Percentiles rank a stretch among this genome's conserved stretches.
Evolutionary conservation across 2,888 invertebrate genomes (phyloP).

Genomic region (Plebejus melissa): DNA sequence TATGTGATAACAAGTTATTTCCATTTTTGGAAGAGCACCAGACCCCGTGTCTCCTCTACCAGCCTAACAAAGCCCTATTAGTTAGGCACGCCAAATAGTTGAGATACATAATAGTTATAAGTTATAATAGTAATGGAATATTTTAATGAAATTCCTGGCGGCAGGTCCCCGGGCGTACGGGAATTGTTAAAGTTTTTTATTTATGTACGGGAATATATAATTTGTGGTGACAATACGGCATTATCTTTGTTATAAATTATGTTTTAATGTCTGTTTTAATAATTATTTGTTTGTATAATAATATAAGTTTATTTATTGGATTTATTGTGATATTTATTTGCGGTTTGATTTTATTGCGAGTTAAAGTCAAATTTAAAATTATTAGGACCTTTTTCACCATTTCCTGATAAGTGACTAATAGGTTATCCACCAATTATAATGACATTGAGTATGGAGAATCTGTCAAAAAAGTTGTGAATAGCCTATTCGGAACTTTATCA

Average conservation of each 20-base stretch:
- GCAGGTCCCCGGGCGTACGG: not conserved
- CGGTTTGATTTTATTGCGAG: not conserved
- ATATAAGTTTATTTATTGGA: not conserved
- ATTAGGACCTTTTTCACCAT: too few relatives aligned
- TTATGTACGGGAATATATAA: slow-evolving; percentile 58
- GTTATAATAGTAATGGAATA: slow-evolving; percentile 20
- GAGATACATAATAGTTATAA: slow-evolving; percentile 11
- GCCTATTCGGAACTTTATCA: too few relatives aligned
- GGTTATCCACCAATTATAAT: too few relatives aligned
- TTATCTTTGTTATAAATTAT: slow-evolving; percentile 30
- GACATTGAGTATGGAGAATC: too few relatives aligned
- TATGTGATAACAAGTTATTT: not conserved
- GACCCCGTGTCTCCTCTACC: not conserved
- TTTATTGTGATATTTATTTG: not conserved
- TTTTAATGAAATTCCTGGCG: slow-evolving; percentile 21
- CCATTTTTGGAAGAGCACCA: not conserved
- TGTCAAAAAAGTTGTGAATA: too few relatives aligned
- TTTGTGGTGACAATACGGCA: slow-evolving; percentile 48
- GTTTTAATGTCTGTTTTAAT: slow-evolving; percentile 20
- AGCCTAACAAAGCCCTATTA: not conserved
- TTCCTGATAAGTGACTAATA: too few relatives aligned
- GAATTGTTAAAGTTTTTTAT: slow-evolving; percentile 70
- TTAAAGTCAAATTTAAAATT: too few relatives aligned
- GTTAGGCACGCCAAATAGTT: slow-evolving; percentile 6
- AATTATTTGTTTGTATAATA: not conserved